These are phyloP conservation scores for Heliothis peltigera DNA, from an alignment of 2,888 invertebrate genomes.

Conservation along the genomic window DNA sequence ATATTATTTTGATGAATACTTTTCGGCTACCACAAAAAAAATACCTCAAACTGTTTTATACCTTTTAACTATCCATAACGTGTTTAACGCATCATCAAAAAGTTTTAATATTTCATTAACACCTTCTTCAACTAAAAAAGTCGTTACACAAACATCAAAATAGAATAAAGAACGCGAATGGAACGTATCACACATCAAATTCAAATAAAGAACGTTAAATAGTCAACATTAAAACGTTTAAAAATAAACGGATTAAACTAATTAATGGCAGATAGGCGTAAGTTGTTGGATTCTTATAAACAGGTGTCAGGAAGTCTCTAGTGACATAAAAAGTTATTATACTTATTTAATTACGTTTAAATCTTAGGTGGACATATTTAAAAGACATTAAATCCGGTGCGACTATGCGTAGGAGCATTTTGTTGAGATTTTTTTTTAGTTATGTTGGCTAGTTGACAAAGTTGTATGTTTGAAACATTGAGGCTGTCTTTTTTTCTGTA, in stretches of 20 bases:
- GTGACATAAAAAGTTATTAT: conserved; percentile 49
- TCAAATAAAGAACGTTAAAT: conserved; percentile 66
- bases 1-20: no score
- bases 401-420: conserved; percentile 37
- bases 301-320: conserved; percentile 69
- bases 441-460: conserved; percentile 22
- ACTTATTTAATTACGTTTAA: conserved; percentile 67
- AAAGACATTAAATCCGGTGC: conserved; percentile 52
- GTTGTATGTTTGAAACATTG: conserved; percentile 25
- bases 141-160: conserved; percentile 59
- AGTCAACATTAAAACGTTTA: conserved; percentile 52
- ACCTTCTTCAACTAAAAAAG: conserved; percentile 40
- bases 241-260: conserved; percentile 67
- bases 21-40: background rate
- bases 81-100: conserved; percentile 23
- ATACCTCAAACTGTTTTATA: conserved; percentile 33
- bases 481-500: no score
- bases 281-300: conserved; percentile 64
- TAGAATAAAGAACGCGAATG: conserved; percentile 63
- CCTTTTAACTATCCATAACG: conserved; percentile 24
- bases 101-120: conserved; percentile 32
- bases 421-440: conserved; percentile 44
- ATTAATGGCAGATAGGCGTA: conserved; percentile 64
- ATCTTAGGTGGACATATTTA: conserved; percentile 55
- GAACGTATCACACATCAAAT: conserved; percentile 56